phyloP scores from a whole-genome alignment of 2,888 invertebrate species.

The Harmothoe impar region DNA sequence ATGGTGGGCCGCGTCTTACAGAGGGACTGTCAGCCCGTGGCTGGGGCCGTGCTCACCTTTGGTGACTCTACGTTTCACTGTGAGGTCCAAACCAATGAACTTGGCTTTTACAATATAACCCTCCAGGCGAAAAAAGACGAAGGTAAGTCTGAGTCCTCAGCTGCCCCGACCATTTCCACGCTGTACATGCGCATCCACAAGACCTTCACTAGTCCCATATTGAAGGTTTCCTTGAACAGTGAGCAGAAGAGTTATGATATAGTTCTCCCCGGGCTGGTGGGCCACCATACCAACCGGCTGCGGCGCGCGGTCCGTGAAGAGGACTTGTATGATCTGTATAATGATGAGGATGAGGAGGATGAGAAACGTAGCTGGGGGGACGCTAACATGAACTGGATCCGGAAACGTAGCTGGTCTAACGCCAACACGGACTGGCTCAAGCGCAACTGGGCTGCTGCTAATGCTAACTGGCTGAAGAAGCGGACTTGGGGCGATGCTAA shows the following conservation, averaged over 20 bases:
- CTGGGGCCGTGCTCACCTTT: neutral
- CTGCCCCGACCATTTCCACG: neutral
- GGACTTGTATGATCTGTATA: neutral
- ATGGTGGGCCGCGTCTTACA: neutral
- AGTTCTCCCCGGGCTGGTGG: neutral
- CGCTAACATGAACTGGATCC: slow-evolving; percentile 65
- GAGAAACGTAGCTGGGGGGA: slow-evolving; percentile 65
- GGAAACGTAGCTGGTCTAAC: slow-evolving; percentile 63
- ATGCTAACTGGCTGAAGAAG: slow-evolving; percentile 66
- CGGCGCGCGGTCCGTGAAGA: neutral
- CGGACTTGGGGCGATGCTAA: slow-evolving; percentile 62
- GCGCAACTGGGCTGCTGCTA: slow-evolving; percentile 60
- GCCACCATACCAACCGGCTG: neutral
- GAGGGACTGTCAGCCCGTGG: slow-evolving; percentile 35
- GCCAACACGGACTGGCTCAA: slow-evolving; percentile 66
- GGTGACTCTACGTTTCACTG: slow-evolving; percentile 46
- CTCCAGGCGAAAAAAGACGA: neutral
- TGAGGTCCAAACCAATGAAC: slow-evolving; percentile 1
- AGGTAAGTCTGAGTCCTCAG: neutral
- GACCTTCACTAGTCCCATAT: neutral
- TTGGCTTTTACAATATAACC: slow-evolving; percentile 54
- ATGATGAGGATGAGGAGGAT: slow-evolving; percentile 4
- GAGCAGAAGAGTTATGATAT: slow-evolving; percentile 5
- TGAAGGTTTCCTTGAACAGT: neutral
- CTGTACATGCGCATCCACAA: slow-evolving; percentile 19